Conservation (phyloP, 2,797 vertebrate genomes). For the Microchirus variegatus region DNA sequence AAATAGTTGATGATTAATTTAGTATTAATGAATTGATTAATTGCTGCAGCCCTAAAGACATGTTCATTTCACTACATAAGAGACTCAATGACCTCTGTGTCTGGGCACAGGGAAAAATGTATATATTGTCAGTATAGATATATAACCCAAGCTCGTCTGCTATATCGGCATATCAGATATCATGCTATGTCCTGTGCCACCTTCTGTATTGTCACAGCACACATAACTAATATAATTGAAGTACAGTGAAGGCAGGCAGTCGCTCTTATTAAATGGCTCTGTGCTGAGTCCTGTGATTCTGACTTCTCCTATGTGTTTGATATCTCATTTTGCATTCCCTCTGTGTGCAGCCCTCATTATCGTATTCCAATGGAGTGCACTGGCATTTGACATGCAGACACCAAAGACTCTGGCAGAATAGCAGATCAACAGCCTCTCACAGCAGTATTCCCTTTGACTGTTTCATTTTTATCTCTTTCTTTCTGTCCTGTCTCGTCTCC, state of each 20-base stretch:
- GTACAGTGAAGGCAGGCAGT: slow-evolving; percentile 25
- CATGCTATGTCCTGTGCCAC: background rate
- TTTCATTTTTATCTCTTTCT: slow-evolving; percentile 31
- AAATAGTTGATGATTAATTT: too few relatives aligned
- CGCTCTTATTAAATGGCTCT: slow-evolving; percentile 61
- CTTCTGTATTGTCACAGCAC: slow-evolving; percentile 4
- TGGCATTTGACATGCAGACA: slow-evolving; percentile 72
- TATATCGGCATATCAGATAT: too few relatives aligned
- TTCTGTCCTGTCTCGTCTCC: slow-evolving; percentile 26
- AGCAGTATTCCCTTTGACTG: slow-evolving; percentile 31
- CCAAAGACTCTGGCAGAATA: slow-evolving; percentile 63
- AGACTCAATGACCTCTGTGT: too few relatives aligned
- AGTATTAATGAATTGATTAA: too few relatives aligned
- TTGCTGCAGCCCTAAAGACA: too few relatives aligned
- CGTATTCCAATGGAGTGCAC: slow-evolving; percentile 71
- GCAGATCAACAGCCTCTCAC: slow-evolving; percentile 62
- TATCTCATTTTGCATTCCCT: slow-evolving; percentile 75
- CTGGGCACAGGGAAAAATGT: too few relatives aligned
- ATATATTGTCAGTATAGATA: too few relatives aligned
- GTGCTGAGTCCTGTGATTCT: slow-evolving; percentile 45
- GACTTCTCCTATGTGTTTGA: slow-evolving; percentile 53
- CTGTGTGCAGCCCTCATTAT: slow-evolving; percentile 66
- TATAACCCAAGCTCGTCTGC: too few relatives aligned
- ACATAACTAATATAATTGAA: slow-evolving; percentile 21
- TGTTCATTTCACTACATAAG: too few relatives aligned